Evolutionary conservation across 2,797 vertebrate genomes (phyloP), one percentile per base, ranked within the genome.

Genomic region (Pseudomugil gertrudae): DNA sequence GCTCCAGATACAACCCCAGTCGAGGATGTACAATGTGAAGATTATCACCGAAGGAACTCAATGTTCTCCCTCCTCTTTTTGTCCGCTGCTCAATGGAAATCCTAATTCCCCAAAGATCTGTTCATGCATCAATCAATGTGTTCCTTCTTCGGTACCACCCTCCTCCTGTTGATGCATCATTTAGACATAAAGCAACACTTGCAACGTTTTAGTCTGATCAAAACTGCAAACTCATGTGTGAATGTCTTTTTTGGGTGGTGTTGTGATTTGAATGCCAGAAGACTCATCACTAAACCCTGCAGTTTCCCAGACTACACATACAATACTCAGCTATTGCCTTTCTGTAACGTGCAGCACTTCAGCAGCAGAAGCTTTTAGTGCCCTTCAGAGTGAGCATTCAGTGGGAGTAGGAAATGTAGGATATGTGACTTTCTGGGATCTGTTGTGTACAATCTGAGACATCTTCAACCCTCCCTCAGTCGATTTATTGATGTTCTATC

Each of bases 51-150:
- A 69, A 10, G 56, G 50, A 60, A 76, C 63, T 74, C 33, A 5
- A 7, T 66, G 75, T 81, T 75, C 69, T 57, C 51, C 15, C 60
- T 66, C n/a, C 36, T 55, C 51, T 47, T 15, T 43, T 50, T 9
- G 38, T 36, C 23, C 33, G 63, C 53, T 57, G 27, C 36, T 61
- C 54, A 58, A 51, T 76, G 60, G 66, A 81, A 80, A 74, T 62
- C 40, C 15, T 50, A 57, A 66, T 64, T 69, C 62, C 60, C 69
- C 35, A 17, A 33, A 67, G 60, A 65, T 66, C 55, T 56, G 45
- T 50, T 64, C 57, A 66, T 76, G 63, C 62, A 79, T 74, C 64
- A 51, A 63, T 74, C 63, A 69, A 66, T 81, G 70, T 51, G 27
- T 63, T 74, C 33, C 59, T 74, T 63, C 57, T n/a, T 53, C 33